phyloP scores from a whole-genome alignment of 2,113 vertebrate genomes.

The Riparia riparia region DNA sequence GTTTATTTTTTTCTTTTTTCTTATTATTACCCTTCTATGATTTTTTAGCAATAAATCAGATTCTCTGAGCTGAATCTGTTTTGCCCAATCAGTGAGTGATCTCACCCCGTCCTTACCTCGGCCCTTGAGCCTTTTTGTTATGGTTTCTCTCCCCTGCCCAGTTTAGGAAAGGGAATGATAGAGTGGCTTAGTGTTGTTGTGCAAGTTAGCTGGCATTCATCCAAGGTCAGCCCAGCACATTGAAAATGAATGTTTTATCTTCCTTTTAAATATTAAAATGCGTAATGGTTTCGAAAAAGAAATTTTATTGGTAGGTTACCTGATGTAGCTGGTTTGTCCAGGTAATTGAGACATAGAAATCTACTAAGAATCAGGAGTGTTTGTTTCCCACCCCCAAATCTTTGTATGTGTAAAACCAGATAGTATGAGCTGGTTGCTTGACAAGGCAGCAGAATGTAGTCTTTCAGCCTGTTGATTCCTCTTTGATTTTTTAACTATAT shows the following conservation, averaged over 20 bases:
- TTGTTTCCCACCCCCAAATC: not conserved
- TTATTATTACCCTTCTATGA: not conserved
- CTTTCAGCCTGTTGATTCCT: not conserved
- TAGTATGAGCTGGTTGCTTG: not conserved
- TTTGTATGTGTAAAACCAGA: not conserved
- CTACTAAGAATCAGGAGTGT: not conserved
- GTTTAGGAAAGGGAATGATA: not conserved
- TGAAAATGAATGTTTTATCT: not conserved
- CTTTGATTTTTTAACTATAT: not conserved
- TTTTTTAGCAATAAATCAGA: not conserved
- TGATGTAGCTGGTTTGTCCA: not conserved
- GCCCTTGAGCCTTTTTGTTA: fast-evolving
- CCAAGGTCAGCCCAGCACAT: not conserved
- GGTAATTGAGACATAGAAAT: not conserved
- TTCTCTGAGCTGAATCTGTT: not conserved
- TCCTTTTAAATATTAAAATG: not conserved
- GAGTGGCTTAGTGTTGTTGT: not conserved
- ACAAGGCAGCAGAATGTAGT: not conserved
- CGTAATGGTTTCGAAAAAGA: not conserved
- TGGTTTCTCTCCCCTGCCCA: not conserved
- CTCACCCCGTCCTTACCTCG: not conserved
- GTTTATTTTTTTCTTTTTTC: not conserved
- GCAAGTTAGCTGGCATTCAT: not conserved
- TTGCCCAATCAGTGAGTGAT: not conserved
- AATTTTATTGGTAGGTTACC: not conserved